phyloP scores from a whole-genome alignment of 1,140 invertebrate genomes.

The Drosophila ananassae region DNA sequence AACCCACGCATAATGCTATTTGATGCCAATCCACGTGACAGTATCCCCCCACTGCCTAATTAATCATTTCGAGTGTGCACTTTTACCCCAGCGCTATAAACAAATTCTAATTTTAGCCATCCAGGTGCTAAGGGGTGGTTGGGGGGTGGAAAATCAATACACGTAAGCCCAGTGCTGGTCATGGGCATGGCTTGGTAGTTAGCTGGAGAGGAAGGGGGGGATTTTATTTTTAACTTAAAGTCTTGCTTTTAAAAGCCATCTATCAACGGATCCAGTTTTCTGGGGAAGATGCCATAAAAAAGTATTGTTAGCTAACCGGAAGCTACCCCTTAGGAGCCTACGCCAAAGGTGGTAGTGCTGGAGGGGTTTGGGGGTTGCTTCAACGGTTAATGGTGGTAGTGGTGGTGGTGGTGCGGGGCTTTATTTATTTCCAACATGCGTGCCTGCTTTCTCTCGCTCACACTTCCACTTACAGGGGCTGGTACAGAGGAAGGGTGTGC shows the following conservation, averaged over 20 bases:
- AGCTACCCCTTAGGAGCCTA: not conserved
- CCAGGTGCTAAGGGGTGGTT: conserved; percentile 45
- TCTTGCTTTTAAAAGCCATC: not conserved
- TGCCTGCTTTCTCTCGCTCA: conserved; percentile 16
- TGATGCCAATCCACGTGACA: conserved; percentile 57
- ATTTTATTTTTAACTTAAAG: not conserved
- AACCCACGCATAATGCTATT: conserved; percentile 44
- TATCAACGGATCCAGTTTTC: not conserved
- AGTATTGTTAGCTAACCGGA: not conserved
- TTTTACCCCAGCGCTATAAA: conserved; percentile 39
- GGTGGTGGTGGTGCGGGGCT: conserved; percentile 31
- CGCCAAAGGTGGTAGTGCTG: not conserved
- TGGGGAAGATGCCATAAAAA: not conserved
- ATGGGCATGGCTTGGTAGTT: not conserved
- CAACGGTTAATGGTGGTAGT: conserved; percentile 20
- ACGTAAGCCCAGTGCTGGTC: conserved; percentile 56
- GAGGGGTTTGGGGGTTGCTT: conserved; percentile 36
- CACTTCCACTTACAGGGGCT: conserved; percentile 9
- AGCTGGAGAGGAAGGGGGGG: not conserved
- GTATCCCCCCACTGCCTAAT: conserved; percentile 43
- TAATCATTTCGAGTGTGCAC: conserved; percentile 53
- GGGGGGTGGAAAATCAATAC: conserved; percentile 72
- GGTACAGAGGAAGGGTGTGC: conserved; percentile 7
- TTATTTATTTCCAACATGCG: conserved; percentile 44
- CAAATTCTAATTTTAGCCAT: conserved; percentile 64